phyloP scores from a whole-genome alignment of 2,888 invertebrate genomes.

The Caenorhabditis sinica region DNA sequence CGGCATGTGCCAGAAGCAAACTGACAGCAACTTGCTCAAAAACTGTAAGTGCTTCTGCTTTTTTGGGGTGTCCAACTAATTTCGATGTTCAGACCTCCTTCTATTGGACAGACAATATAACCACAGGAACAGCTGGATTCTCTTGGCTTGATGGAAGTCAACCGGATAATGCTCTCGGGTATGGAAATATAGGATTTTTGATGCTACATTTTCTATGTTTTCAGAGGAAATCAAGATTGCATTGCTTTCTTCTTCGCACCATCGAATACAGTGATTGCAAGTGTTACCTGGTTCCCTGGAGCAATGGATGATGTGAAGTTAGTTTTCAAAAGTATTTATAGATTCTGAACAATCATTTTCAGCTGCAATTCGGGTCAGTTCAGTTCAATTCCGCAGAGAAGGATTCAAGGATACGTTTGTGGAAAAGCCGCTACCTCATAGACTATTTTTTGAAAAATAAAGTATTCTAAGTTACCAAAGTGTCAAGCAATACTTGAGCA shows the following conservation, averaged over 20 bases:
- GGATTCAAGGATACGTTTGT: conserved; percentile 42
- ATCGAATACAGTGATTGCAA: conserved; percentile 4
- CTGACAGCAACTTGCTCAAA: conserved; percentile 29
- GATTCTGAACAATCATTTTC: not conserved
- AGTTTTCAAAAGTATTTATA: not conserved
- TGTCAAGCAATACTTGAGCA: too few relatives aligned
- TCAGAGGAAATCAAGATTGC: conserved; percentile 38
- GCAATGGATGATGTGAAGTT: conserved; percentile 44
- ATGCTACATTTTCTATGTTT: not conserved
- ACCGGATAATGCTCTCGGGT: conserved; percentile 44
- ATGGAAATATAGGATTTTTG: not conserved
- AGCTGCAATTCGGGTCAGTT: conserved; percentile 32
- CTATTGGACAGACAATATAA: conserved; percentile 30
- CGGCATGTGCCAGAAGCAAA: conserved; percentile 7
- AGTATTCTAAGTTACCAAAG: too few relatives aligned
- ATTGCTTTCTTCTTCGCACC: conserved; percentile 34
- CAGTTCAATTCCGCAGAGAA: conserved; percentile 14
- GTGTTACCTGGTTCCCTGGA: conserved; percentile 32
- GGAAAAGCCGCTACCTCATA: conserved; percentile 12
- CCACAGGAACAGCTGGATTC: conserved; percentile 45
- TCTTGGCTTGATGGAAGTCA: conserved; percentile 43
- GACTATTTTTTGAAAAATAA: not conserved
- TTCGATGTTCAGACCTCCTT: conserved; percentile 19
- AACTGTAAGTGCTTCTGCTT: not conserved
- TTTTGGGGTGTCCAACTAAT: not conserved